Base-by-base conservation (phyloP, 2,113 vertebrate genomes). In the Oncorhynchus kisutch region DNA sequence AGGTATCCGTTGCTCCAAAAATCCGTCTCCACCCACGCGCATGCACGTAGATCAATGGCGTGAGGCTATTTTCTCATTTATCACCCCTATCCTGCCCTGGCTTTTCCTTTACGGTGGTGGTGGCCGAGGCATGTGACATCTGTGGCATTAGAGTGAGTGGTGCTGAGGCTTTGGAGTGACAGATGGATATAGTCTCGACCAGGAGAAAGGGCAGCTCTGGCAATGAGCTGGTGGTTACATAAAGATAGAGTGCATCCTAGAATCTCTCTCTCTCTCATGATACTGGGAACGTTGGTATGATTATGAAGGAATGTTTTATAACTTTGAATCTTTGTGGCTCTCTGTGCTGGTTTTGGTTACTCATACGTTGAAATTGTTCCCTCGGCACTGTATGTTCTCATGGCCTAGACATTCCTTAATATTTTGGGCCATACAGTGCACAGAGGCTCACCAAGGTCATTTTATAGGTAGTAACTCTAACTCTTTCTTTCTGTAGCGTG, bases 401-500 rank as follows among this genome's bases (percentile, higher is more conserved):
- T 18, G 18, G 51, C 12, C 51, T 16, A 18, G 51, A 18, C 51
- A 54, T 1, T 54, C 16, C 3, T 54, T 54, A 18, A 54, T 18
- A 13, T 54, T 18, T 54, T 54, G 51, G 14, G 51, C 16, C 51
- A 11, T 9, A 45, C 39, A 39, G 34, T 39, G 34, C 34, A 39
- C 34, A 45, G 39, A 45, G 39, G 39, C 60, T 22, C 59, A 24
- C 20, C 60, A 22, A 22, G 39, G 39, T 45, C 0, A 45, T 45
- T 65, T 4, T 11, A 65, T 9, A 65, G 62, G 39, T 45, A 67
- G 24, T 29, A 31, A 67, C 31, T 49, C 25, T 25, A 22, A 71
- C 64, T 62, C 20, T 11, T n/a, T 57, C 54, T 69, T 14, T 77
- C 72, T 48, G 4, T 89, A 99, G 97, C 87, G 70, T 71, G 94